Evolutionary conservation across 2,888 invertebrate species (phyloP), one percentile per base, ranked within the genome.

Genomic region (Eupithecia dodoneata): DNA sequence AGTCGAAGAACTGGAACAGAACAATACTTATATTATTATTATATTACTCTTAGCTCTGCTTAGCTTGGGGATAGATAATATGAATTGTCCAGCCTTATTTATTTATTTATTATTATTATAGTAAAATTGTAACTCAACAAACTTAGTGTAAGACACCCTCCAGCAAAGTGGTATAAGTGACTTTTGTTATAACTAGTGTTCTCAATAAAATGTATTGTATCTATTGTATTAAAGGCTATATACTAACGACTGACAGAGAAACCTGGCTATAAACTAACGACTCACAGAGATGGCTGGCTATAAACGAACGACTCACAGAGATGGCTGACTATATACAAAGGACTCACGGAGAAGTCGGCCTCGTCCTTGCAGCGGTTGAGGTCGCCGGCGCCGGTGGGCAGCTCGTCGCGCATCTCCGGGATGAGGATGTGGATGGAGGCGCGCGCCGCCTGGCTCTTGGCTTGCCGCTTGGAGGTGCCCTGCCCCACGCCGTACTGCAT

Each of bases 401-500:
- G 97, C 90, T 97, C 97, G 81, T 97, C 97, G 81, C 97, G 96
- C 97, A 99, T 98, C 95, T 98, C 98, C 0, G 99, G 99, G 83
- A 99, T 98, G 74, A 99, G 96, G 88, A 99, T 98, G 92, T 98
- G 76, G 15, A 76, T 76, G 7, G 76, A 76, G 3, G 76, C 76
- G 63, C 76, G 96, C 0, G 99, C 99, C 52, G 99, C 99, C 82
- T 98, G 98, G 0, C 98, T 97, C 95, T 99, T 99, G 47, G 99
- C 99, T 90, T 98, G 97, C 83, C 99, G 98, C 93, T 99, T 99
- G 92, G 98, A 99, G 77, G 98, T 97, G 12, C 99, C 99, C 91
- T 97, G 97, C 0, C 99, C 99, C 55, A 97, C 97, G 7, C 99
- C 99, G 93, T 99, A 99, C 88, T 98, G 97, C 96, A 99, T 97